Conservation (phyloP, 2,888 invertebrate species). For the Drosophila nr. fundita region DNA sequence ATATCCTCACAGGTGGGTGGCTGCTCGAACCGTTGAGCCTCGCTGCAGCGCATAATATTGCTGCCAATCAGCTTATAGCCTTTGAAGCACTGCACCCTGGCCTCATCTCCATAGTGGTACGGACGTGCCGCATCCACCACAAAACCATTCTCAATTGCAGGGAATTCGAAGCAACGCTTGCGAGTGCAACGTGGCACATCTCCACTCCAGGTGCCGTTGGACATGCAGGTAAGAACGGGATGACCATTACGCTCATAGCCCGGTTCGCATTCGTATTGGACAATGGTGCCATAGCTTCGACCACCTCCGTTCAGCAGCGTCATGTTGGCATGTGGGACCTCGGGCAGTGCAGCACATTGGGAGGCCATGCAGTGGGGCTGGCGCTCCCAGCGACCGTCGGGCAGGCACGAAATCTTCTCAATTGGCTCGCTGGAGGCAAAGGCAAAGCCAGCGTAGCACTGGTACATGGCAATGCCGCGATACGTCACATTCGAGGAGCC, state of each 20-base stretch:
- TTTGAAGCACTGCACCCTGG: slow-evolving; percentile 95
- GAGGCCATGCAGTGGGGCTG: slow-evolving; percentile 96
- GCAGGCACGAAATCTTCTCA: slow-evolving; percentile 94
- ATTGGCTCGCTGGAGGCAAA: slow-evolving; percentile 95
- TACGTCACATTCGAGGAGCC: slow-evolving; percentile 98
- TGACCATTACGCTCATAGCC: slow-evolving; percentile 95
- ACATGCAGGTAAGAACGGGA: slow-evolving; percentile 96
- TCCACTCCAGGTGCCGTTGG: slow-evolving; percentile 97
- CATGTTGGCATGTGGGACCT: slow-evolving; percentile 94
- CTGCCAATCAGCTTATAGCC: slow-evolving; percentile 94
- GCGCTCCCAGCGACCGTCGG: slow-evolving; percentile 96
- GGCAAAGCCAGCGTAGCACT: slow-evolving; percentile 98
- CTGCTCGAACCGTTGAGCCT: slow-evolving; percentile 92
- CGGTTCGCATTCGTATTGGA: slow-evolving; percentile 95
- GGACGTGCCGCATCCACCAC: slow-evolving; percentile 91
- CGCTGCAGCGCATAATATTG: slow-evolving; percentile 93
- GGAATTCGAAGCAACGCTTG: slow-evolving; percentile 87
- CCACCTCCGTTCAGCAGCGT: slow-evolving; percentile 95
- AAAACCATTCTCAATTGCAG: slow-evolving; percentile 94
- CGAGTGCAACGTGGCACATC: slow-evolving; percentile 94
- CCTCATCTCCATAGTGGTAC: slow-evolving; percentile 95
- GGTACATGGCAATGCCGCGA: slow-evolving; percentile 96
- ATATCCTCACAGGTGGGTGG: slow-evolving; percentile 96
- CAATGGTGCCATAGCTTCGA: slow-evolving; percentile 96
- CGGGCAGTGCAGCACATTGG: slow-evolving; percentile 94